Evolutionary conservation across 2,113 vertebrate species (phyloP), one percentile per base, ranked within the genome.

Genomic region (Microcebus jonahi): DNA sequence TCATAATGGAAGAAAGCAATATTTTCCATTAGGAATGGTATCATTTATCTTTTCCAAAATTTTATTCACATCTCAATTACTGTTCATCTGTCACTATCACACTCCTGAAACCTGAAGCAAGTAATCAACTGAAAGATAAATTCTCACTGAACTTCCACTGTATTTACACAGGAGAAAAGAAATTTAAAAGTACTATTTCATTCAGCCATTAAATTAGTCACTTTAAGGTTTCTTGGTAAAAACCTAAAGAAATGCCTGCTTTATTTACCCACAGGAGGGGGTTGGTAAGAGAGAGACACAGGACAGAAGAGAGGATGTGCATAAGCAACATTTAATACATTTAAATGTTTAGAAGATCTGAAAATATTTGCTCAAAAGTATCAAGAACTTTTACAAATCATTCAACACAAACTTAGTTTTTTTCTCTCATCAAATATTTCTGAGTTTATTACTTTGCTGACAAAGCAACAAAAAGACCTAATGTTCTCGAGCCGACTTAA

Each of bases 31-130:
- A 96, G 77, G 95, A 95, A 95, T 48, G 6, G 2, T 50, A 85
- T 55, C 92, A 97, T 95, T 95, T 95, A 91, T 96, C 89, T 91
- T 96, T 94, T 95, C 91, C 94, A 97, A 97, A 97, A 95, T 93
- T 95, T 84, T 91, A 94, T 77, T 97, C 85, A 96, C 53, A 92
- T 70, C 81, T 97, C 96, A 97, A 95, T 98, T 97, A 95, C 93
- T 94, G 59, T 94, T 97, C 95, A 97, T 96, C 95, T 96, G 80
- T 97, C 97, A 97, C 55, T 65, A 86, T 97, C 87, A 88, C 36
- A 88, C 36, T 95, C 84, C 76, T 82, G 85, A 96, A 96, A 96
- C 65, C 68, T 2, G 0, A 94, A 93, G 96, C 89, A 94, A 96
- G 89, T 90, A 83, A 95, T 95, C 93, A 97, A 67, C 12, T 77